Conservation (phyloP, 2,888 invertebrate genomes). For the Philhelius pedissequus region DNA sequence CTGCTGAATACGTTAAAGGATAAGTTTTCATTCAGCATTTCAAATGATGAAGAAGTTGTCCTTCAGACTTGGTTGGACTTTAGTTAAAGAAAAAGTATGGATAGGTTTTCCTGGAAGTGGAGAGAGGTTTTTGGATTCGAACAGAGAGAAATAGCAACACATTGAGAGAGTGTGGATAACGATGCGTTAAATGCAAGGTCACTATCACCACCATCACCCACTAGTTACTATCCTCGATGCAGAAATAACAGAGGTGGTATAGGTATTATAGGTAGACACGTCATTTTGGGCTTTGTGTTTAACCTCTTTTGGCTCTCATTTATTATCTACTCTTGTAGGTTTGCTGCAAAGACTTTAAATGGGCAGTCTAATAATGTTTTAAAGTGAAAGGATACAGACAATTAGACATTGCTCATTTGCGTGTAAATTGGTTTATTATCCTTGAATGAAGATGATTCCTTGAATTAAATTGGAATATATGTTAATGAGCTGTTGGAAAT, state of each 20-base stretch:
- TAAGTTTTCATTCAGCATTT: constrained; percentile 40
- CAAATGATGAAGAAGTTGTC: constrained; percentile 41
- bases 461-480: constrained; percentile 3
- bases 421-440: constrained; percentile 28
- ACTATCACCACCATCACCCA: constrained; percentile 3
- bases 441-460: constrained; percentile 7
- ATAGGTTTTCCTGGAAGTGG: neutral
- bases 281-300: constrained; percentile 58
- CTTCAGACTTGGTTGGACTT: constrained; percentile 60
- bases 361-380: constrained; percentile 18
- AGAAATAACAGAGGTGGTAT: constrained; percentile 17
- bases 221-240: neutral
- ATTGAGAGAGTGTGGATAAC: neutral
- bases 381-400: constrained; percentile 18
- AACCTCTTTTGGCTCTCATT: constrained; percentile 45
- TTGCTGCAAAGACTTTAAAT: neutral
- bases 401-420: constrained; percentile 22
- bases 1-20: constrained; percentile 6
- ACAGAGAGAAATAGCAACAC: neutral
- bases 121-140: neutral
- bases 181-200: constrained; percentile 57
- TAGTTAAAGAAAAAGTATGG: neutral
- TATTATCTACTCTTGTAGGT: neutral
- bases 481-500: neutral
- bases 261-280: constrained; percentile 29